These are phyloP conservation scores for Parnassius orleans DNA, from an alignment of 2,888 invertebrate species.

Conservation along the genomic window DNA sequence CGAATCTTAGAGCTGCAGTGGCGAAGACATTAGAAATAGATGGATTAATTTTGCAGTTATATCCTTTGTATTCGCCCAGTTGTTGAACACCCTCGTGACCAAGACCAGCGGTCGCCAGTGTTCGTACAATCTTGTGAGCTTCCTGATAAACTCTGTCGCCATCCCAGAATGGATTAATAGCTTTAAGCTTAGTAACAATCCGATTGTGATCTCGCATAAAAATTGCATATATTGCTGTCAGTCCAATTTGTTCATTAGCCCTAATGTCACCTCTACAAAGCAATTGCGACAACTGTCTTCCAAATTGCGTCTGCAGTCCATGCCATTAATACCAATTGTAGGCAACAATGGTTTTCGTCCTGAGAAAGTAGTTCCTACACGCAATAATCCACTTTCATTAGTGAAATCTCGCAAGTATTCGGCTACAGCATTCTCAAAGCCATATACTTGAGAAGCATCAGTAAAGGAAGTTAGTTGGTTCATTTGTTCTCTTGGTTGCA, in stretches of 20 bases:
- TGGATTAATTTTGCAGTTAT: conserved; percentile 90
- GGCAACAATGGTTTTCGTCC: conserved; percentile 93
- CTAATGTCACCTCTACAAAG: conserved; percentile 97
- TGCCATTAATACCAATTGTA: conserved; percentile 92
- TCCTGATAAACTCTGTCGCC: conserved; percentile 96
- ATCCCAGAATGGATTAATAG: conserved; percentile 95
- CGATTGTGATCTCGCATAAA: conserved; percentile 98
- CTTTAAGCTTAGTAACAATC: conserved; percentile 87
- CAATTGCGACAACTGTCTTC: conserved; percentile 94
- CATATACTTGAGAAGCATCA: conserved; percentile 98
- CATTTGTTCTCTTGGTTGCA: conserved; percentile 96
- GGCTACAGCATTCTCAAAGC: conserved; percentile 91
- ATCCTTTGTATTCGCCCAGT: conserved; percentile 90
- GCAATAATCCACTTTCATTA: conserved; percentile 88
- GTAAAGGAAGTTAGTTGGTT: conserved; percentile 97
- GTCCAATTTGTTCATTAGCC: conserved; percentile 94
- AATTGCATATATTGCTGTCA: conserved; percentile 91
- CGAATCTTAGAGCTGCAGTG: conserved; percentile 97
- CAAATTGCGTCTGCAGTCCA: conserved; percentile 95
- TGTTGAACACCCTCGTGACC: conserved; percentile 87
- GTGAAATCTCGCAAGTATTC: conserved; percentile 90
- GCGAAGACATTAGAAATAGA: conserved; percentile 97
- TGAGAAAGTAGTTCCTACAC: conserved; percentile 87
- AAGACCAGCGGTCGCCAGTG: conserved; percentile 96
- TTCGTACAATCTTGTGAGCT: conserved; percentile 91